Base-by-base conservation (phyloP, 2,797 vertebrate species). In the Galago senegalensis region DNA sequence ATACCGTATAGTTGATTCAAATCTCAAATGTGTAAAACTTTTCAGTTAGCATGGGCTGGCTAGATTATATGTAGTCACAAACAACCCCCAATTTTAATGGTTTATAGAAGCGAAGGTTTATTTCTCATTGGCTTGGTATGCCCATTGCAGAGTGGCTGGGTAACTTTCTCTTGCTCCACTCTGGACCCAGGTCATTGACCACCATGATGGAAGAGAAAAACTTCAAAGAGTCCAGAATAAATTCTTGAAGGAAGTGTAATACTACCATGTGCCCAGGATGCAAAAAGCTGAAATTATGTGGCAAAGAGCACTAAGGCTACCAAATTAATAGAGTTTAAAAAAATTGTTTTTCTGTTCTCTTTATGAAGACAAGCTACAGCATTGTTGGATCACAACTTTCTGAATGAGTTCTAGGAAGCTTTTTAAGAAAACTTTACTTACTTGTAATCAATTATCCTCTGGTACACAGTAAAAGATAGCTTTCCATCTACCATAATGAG, bases 21-120 rank as follows among this genome's bases (percentile, higher is more conserved):
- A 20, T 76, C 65, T 89, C 13, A 18, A 76, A 43, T 65, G 29
- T 79, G 20, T 56, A 67, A 63, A 67, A 58, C 2, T 46, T 69
- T 87, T 34, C 25, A 72, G 34, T 86, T 56, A 87, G 43, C 17
- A 80, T n/a, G 93, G 20, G 34, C 21, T 96, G 13, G 49, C 21
- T 96, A 81, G 10, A 75, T 83, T 69, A 67, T 89, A 67, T 53
- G 18, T 87, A 65, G 17, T n/a, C 93, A 95, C 67, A 87, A 90
- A 93, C 11, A 89, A 23, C 9, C 6, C 58, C 20, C 76, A 58
- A 56, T 65, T 61, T 83, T 93, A 72, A 43, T 80, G 65, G 40
- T 81, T 92, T 49, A 40, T 77, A 65, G 25, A 23, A 67, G 29
- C 5, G 29, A 46, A 77, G 4, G 2, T 79, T 92, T 87, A 79